A percentile compares a stretch with the other conserved stretches of the same genome.
Evolutionary conservation across 2,113 vertebrate genomes (phyloP).

Genomic region (Mirounga angustirostris): DNA sequence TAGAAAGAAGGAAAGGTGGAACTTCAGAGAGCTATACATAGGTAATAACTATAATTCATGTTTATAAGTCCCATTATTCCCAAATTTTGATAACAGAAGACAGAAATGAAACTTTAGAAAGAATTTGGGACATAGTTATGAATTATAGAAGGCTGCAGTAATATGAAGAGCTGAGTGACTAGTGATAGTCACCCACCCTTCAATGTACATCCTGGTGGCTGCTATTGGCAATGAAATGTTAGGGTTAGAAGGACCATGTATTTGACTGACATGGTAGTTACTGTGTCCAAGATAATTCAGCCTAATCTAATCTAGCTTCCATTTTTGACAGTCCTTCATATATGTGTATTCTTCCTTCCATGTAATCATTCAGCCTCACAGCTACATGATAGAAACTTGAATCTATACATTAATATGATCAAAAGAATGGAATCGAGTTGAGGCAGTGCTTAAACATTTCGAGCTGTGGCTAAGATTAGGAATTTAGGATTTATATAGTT

Average conservation of each 20-base stretch:
- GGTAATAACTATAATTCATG: background rate
- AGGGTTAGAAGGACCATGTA: background rate
- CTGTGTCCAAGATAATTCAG: background rate
- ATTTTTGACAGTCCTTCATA: slow-evolving; percentile 13
- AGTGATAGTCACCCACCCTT: background rate
- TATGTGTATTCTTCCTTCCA: background rate
- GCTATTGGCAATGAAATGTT: background rate
- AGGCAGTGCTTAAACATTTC: slow-evolving; percentile 41
- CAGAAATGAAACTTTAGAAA: slow-evolving; percentile 43
- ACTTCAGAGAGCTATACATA: background rate
- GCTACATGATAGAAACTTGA: background rate
- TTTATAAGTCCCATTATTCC: background rate
- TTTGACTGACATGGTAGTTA: background rate
- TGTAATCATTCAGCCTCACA: background rate
- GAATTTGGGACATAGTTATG: slow-evolving; percentile 18
- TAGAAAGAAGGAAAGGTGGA: background rate
- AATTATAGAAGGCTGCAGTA: slow-evolving; percentile 40
- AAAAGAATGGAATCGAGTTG: background rate
- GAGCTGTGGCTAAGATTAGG: slow-evolving; percentile 22
- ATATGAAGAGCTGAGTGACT: background rate
- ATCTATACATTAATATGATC: background rate
- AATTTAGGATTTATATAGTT: background rate
- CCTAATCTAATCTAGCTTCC: background rate
- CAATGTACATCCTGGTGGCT: background rate
- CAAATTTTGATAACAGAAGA: slow-evolving; percentile 44